phyloP scores from a whole-genome alignment of 2,113 vertebrate species.

The Candoia aspera region DNA sequence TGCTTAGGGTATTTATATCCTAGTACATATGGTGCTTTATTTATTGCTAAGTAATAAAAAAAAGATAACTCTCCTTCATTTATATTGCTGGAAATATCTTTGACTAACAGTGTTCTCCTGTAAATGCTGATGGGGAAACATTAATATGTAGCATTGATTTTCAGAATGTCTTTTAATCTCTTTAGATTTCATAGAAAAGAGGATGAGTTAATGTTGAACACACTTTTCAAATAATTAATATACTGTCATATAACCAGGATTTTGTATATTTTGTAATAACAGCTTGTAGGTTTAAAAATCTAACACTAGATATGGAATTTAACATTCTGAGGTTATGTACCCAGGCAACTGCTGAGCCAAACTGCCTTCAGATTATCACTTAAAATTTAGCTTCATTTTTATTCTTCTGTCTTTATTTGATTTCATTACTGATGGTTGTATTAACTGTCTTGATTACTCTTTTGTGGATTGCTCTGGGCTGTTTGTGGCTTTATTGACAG shows the following conservation, averaged over 20 bases:
- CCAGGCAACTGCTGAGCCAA: background rate
- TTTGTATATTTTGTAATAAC: background rate
- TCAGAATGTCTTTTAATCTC: constrained; percentile 62
- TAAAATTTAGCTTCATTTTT: background rate
- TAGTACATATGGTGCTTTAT: constrained; percentile 34
- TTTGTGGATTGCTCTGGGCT: background rate
- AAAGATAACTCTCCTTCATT: constrained; percentile 28
- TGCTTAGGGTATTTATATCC: constrained; percentile 29
- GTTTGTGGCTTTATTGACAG: background rate
- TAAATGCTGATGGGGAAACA: constrained; percentile 49
- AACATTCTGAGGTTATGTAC: background rate
- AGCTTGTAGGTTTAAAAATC: background rate
- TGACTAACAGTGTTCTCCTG: constrained; percentile 38
- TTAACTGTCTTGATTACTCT: background rate
- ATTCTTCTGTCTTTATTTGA: background rate
- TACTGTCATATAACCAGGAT: constrained; percentile 1
- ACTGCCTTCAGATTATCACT: background rate
- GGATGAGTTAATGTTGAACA: constrained; percentile 61
- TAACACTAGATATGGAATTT: background rate
- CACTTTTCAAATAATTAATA: constrained; percentile 63
- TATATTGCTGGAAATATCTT: constrained; percentile 31
- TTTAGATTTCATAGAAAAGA: constrained; percentile 59
- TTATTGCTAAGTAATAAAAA: constrained; percentile 37
- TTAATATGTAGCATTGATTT: constrained; percentile 70
- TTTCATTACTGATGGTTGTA: background rate